Evolutionary conservation across 2,113 vertebrate species (phyloP).

Genomic region (Anthoscopus minutus): DNA sequence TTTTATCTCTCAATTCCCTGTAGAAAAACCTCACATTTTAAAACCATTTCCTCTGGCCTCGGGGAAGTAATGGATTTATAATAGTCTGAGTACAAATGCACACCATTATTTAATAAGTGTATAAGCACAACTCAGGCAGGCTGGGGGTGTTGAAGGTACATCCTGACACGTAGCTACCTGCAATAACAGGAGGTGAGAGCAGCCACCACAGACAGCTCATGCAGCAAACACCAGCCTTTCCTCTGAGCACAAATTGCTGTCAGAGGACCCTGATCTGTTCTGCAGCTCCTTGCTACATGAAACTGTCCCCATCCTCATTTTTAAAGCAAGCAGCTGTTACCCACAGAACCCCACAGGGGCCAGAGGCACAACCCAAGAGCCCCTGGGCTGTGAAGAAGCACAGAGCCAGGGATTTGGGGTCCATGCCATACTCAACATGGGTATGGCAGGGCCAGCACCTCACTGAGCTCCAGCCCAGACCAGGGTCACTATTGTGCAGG

Average conservation of each 20-base stretch:
- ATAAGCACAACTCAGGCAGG: not conserved
- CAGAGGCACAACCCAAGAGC: not conserved
- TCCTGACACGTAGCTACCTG: not conserved
- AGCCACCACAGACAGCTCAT: not conserved
- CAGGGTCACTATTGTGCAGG: accelerated
- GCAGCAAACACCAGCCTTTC: not conserved
- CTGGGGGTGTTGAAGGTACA: not conserved
- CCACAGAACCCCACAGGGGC: not conserved
- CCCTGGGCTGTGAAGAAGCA: not conserved
- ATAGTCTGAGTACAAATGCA: constrained; percentile 13
- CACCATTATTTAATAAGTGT: constrained; percentile 16
- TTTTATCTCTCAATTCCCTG: not conserved
- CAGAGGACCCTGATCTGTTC: not conserved
- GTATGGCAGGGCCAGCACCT: not conserved
- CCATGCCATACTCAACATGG: not conserved
- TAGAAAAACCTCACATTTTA: constrained; percentile 13
- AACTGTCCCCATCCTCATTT: not conserved
- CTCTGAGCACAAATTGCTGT: not conserved
- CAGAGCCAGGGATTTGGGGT: not conserved
- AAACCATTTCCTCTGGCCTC: constrained; percentile 12
- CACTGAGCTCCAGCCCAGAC: not conserved
- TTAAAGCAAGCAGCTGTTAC: not conserved
- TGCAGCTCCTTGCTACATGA: not conserved
- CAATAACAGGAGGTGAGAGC: not conserved
- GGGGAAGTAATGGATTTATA: constrained; percentile 11